phyloP scores from a whole-genome alignment of 2,113 vertebrate species.

The Alethe diademata region DNA sequence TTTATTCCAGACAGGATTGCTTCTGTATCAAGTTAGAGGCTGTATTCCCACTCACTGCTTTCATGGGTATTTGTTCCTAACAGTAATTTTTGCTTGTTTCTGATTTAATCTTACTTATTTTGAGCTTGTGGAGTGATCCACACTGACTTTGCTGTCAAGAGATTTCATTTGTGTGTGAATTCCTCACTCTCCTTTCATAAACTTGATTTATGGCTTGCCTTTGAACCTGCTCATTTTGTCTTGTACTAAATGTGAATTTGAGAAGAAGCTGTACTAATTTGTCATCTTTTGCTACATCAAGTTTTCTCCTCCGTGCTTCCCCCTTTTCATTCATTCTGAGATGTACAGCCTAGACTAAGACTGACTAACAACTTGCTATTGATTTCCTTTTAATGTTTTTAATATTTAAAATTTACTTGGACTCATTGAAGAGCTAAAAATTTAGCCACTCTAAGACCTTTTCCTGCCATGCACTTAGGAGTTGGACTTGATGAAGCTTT shows the following conservation, averaged over 20 bases:
- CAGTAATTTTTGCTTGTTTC: neutral
- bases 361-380: neutral
- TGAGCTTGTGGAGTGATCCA: neutral
- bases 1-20: neutral
- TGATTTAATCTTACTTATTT: neutral
- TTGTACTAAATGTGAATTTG: neutral
- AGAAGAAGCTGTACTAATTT: neutral
- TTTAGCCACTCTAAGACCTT: neutral
- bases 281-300: neutral
- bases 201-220: neutral
- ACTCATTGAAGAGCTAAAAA: neutral
- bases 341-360: neutral
- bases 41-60: neutral
- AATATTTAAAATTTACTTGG: neutral
- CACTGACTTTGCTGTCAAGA: neutral
- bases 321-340: neutral
- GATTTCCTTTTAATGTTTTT: neutral
- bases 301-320: rapidly evolving
- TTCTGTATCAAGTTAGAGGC: neutral
- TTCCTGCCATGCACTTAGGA: neutral
- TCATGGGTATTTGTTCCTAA: neutral
- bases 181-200: neutral
- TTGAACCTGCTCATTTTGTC: neutral
- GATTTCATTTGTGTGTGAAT: neutral
- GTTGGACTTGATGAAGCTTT: neutral